These are phyloP conservation scores for Trissoscelio sp. DNA, from an alignment of 2,888 invertebrate genomes.

Conservation along the genomic window DNA sequence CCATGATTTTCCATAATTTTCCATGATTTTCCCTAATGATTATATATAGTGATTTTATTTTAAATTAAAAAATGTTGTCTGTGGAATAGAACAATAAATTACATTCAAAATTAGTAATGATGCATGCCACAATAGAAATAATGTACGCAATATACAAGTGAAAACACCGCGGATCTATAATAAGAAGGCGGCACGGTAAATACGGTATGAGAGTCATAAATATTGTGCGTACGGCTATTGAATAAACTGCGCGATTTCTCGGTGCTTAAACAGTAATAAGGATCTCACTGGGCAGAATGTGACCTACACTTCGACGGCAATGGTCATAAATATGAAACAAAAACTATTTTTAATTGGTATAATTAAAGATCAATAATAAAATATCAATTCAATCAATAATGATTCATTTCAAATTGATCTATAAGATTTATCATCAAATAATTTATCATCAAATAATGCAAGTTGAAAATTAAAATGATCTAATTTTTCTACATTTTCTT, in stretches of 20 bases:
- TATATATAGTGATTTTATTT: no score
- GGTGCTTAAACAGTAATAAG: slow-evolving; percentile 32
- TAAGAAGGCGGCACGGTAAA: slow-evolving; percentile 25
- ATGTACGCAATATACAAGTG: slow-evolving; percentile 14
- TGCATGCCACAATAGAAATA: slow-evolving; percentile 9
- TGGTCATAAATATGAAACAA: not conserved
- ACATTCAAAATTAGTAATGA: slow-evolving; percentile 14
- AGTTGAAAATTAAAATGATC: no score
- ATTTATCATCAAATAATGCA: no score
- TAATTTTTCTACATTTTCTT: no score
- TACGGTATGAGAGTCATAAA: slow-evolving; percentile 23
- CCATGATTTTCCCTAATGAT: no score
- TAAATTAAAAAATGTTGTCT: no score
- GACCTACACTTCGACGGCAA: slow-evolving; percentile 46
- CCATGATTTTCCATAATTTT: no score
- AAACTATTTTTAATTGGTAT: slow-evolving; percentile 7
- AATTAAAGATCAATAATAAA: not conserved
- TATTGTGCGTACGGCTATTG: slow-evolving; percentile 20
- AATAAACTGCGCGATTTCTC: slow-evolving; percentile 39
- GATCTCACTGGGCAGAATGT: slow-evolving; percentile 20
- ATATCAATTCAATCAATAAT: no score
- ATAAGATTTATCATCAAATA: no score
- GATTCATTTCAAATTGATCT: no score
- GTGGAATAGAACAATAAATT: slow-evolving; percentile 4
- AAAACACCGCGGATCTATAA: slow-evolving; percentile 25